Base-by-base conservation (phyloP, 2,888 invertebrate genomes). In the Mesoligia furuncula region DNA sequence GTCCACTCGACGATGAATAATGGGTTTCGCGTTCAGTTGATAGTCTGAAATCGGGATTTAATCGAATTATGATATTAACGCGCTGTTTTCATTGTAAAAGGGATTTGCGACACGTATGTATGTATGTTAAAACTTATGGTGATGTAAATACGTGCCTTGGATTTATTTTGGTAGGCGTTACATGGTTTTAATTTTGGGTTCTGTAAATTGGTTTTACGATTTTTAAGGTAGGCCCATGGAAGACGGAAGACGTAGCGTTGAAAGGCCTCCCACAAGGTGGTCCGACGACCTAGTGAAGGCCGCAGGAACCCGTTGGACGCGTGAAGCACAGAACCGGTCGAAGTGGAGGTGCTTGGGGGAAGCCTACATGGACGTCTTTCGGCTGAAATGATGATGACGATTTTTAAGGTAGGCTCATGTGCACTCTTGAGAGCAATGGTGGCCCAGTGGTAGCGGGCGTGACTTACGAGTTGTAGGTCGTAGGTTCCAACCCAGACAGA, bases 1-100 rank as follows among this genome's bases (percentile, higher is more conserved):
- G 81, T 54, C 51, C 64, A 84, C 13, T 82, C 72, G 67, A 81
- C 88, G 67, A 87, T 89, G 83, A 87, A 70, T 89, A 88, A 88
- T 89, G 42, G 79, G 75, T 75, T 83, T 73, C 39, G 66, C 76
- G 69, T 85, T 76, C 74, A 72, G 64, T 68, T 65, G 83, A 81
- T 83, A 85, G 78, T 79, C 71, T 81, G 61, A 83, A 86, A 84
- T 85, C 71, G 51, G 57, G 54, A 17, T 82, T 73, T 77, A 83
- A 74, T 85, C 79, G 79, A 78, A 83, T 86, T 79, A 79, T 65
- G 27, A 54, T 83, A 85, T 83, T 71, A 74, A n/a, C 75, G 70
- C 59, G 5, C 15, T 67, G 69, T 75, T 81, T 69, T 81, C 61
- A 62, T 51, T 75, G 71, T 76, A 64, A 81, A 71, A 75, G 70